These are phyloP conservation scores for Montipora cactus DNA, from an alignment of 64 coral and sea anemone species.

Conservation along the genomic window DNA sequence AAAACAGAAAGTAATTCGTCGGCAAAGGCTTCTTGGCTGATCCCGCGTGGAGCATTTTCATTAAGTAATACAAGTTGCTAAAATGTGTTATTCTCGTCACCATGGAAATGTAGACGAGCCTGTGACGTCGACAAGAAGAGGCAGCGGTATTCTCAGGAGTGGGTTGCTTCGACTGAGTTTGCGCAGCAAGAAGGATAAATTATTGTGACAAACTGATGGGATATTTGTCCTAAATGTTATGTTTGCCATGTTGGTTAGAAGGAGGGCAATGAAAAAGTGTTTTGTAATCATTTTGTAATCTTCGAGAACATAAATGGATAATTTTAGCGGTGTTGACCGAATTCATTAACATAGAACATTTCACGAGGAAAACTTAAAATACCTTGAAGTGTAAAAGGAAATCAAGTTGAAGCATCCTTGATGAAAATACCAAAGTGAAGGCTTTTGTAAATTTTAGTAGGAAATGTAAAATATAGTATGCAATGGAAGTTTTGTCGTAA, in stretches of 20 bases:
- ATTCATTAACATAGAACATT: too few relatives aligned
- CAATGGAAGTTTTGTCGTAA: neutral
- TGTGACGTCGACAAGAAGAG: neutral
- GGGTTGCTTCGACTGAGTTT: conserved; percentile 28
- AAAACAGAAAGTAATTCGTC: neutral
- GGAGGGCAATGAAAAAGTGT: neutral
- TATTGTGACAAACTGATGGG: neutral
- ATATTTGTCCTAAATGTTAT: neutral
- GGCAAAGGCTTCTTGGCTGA: neutral
- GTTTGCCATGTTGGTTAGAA: neutral
- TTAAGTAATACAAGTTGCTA: neutral
- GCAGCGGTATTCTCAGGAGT: conserved; percentile 7
- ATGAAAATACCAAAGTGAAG: neutral
- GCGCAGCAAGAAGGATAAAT: conserved; percentile 33
- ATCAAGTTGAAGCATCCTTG: neutral
- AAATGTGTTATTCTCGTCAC: conserved; percentile 11
- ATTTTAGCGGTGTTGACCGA: too few relatives aligned
- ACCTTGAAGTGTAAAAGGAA: too few relatives aligned
- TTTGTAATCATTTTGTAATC: neutral
- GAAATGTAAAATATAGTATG: neutral
- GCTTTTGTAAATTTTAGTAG: neutral
- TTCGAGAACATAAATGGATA: neutral
- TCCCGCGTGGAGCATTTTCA: neutral
- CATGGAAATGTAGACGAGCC: conserved; percentile 19
- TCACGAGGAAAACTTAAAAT: too few relatives aligned